A percentile compares a stretch with the other conserved stretches of the same genome.
Evolutionary conservation across 2,888 invertebrate species (phyloP).

Genomic region (Rapana venosa): DNA sequence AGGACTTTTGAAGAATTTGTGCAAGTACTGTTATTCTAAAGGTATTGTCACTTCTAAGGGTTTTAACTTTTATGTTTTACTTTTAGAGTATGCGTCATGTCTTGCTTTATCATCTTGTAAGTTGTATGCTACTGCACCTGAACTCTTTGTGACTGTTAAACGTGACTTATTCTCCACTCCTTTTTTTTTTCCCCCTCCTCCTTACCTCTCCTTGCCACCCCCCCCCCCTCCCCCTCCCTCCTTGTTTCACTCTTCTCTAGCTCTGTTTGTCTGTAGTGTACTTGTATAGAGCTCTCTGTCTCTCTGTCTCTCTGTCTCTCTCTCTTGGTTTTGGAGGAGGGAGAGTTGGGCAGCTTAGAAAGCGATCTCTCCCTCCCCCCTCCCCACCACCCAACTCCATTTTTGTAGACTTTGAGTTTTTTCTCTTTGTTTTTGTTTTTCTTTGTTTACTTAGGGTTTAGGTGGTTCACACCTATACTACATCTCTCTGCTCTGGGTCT

Average conservation of each 20-base stretch:
- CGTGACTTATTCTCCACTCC: no score
- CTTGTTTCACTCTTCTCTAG: no score
- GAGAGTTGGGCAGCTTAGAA: not conserved
- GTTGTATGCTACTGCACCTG: no score
- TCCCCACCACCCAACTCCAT: no score
- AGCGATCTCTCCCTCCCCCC: not conserved
- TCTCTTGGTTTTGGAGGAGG: not conserved
- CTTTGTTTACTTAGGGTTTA: not conserved
- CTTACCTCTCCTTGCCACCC: not conserved
- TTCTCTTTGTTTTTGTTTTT: not conserved
- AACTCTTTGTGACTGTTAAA: no score
- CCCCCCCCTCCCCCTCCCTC: slow-evolving; percentile 35
- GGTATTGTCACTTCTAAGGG: no score
- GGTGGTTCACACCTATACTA: not conserved
- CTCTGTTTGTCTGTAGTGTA: not conserved
- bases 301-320: not conserved
- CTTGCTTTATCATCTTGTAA: no score
- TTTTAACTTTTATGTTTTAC: no score
- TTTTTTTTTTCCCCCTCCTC: not conserved
- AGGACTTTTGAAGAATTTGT: no score
- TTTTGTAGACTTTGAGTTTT: not conserved
- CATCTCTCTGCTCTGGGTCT: not conserved
- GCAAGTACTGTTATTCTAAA: no score
- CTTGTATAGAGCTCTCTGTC: no score
- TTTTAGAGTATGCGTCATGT: no score